Evolutionary conservation across 2,888 invertebrate genomes (phyloP).

Genomic region (Hermaeophaga mercurialis): DNA sequence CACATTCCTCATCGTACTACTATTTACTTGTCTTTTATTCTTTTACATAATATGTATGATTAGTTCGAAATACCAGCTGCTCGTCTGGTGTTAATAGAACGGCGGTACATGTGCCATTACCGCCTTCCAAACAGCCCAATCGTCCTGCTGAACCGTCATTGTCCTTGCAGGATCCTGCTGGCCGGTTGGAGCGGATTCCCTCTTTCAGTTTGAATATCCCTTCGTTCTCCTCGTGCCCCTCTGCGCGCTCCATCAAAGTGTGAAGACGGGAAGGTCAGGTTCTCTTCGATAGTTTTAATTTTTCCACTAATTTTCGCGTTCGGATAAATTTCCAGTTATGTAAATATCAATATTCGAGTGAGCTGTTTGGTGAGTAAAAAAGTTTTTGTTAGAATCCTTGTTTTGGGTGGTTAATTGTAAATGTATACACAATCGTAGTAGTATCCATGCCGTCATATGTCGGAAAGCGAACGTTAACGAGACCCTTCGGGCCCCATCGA

Average conservation of each 20-base stretch:
- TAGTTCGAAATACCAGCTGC: too few relatives aligned
- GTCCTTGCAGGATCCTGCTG: too few relatives aligned
- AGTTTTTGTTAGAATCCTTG: neutral
- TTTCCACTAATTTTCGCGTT: constrained; percentile 18
- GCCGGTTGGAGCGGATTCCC: constrained; percentile 36
- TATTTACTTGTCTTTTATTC: too few relatives aligned
- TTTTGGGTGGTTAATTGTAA: constrained; percentile 16
- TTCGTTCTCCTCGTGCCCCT: constrained; percentile 30
- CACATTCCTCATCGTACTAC: too few relatives aligned
- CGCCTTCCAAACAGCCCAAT: too few relatives aligned
- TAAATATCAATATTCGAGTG: constrained; percentile 7
- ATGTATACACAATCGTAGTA: constrained; percentile 36
- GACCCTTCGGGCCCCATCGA: constrained; percentile 27
- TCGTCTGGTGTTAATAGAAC: too few relatives aligned
- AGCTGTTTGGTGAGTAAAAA: constrained; percentile 20
- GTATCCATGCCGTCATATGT: constrained; percentile 33
- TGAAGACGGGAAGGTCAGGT: constrained; percentile 38
- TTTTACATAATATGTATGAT: too few relatives aligned
- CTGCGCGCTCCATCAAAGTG: constrained; percentile 32
- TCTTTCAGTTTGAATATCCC: constrained; percentile 39
- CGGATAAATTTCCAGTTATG: constrained; percentile 21
- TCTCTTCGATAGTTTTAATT: constrained; percentile 26
- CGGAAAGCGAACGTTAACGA: constrained; percentile 27
- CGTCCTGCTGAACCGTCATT: too few relatives aligned
- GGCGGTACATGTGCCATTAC: too few relatives aligned